These are phyloP conservation scores for Drosophila arawakana DNA, from an alignment of 1,140 invertebrate genomes.

Conservation along the genomic window DNA sequence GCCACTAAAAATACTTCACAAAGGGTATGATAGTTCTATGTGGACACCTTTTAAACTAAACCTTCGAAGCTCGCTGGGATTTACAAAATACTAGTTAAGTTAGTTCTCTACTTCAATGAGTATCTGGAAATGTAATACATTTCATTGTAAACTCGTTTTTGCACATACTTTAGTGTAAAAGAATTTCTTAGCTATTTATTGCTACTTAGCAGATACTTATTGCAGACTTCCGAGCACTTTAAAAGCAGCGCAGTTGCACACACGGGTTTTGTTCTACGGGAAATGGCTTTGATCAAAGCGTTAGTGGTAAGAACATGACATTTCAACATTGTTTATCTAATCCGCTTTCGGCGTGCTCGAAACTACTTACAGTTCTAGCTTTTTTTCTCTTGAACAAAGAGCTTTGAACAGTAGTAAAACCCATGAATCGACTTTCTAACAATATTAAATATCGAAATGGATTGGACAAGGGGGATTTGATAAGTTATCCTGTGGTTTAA, in stretches of 20 bases:
- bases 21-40: not conserved
- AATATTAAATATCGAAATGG: constrained; percentile 19
- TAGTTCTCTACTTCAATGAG: not conserved
- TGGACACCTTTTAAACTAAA: not conserved
- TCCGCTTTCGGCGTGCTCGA: constrained; percentile 3
- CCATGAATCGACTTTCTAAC: not conserved
- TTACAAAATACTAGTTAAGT: too few species aligned
- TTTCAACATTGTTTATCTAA: constrained; percentile 17
- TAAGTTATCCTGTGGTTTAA: not conserved
- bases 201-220: constrained; percentile 55
- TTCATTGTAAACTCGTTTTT: not conserved
- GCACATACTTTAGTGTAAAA: not conserved
- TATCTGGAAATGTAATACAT: not conserved
- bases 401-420: not conserved
- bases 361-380: constrained; percentile 11
- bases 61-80: too few species aligned
- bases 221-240: constrained; percentile 29
- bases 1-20: not conserved
- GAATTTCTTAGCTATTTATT: constrained; percentile 49
- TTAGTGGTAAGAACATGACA: constrained; percentile 4
- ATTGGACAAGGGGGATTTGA: constrained; percentile 15
- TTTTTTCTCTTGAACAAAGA: not conserved
- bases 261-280: not conserved
- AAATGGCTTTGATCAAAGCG: not conserved
- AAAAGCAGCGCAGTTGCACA: not conserved